phyloP scores from a whole-genome alignment of 2,888 invertebrate species.

The Zaprionus lineosus region DNA sequence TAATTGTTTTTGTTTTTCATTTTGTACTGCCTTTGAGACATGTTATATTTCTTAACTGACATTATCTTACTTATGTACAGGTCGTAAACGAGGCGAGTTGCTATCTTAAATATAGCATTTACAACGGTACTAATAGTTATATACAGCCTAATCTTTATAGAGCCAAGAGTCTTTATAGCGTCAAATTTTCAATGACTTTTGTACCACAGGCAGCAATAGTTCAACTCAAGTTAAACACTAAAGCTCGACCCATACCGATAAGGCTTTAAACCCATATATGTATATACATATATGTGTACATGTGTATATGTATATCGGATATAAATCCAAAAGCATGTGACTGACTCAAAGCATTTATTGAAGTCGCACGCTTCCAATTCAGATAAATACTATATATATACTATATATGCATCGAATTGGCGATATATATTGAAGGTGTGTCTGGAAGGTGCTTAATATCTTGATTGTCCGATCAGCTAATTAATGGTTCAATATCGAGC shows the following conservation, averaged over 20 bases:
- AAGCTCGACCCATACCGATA: constrained; percentile 37
- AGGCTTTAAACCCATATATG: constrained; percentile 38
- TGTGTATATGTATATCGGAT: constrained; percentile 12
- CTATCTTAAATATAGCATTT: constrained; percentile 69
- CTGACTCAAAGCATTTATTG: constrained; percentile 38
- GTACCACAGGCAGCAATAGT: constrained; percentile 38
- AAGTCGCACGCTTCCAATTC: constrained; percentile 45
- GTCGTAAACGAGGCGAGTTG: constrained; percentile 42
- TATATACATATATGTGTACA: background rate
- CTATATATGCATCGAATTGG: too few species aligned
- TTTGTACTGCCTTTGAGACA: constrained; percentile 1
- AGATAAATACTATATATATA: background rate
- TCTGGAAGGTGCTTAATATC: constrained; percentile 48
- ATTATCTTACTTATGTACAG: constrained; percentile 42
- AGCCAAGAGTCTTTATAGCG: constrained; percentile 39
- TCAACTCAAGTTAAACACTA: background rate
- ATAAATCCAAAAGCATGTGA: constrained; percentile 49
- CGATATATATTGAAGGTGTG: constrained; percentile 37
- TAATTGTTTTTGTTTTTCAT: background rate
- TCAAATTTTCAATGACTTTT: constrained; percentile 53
- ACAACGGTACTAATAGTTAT: constrained; percentile 62
- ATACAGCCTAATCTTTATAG: constrained; percentile 66
- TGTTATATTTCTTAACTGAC: constrained; percentile 21
- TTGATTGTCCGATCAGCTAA: constrained; percentile 49
- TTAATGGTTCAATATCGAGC: constrained; percentile 36